Conservation (phyloP, 1,140 invertebrate species). For the Anthonomus grandis region DNA sequence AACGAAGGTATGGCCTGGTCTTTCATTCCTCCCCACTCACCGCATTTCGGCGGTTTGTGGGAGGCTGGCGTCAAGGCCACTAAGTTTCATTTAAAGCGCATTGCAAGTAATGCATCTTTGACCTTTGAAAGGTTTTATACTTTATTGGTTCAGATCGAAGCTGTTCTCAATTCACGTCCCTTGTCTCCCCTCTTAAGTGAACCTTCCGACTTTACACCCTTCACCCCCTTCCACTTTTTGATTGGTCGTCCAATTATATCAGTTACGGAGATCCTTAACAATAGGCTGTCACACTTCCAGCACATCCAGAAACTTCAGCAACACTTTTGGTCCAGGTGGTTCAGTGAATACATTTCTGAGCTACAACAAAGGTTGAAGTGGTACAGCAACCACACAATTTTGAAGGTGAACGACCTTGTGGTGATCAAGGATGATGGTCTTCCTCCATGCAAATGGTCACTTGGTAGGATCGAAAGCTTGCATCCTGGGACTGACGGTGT, state of each 20-base stretch:
- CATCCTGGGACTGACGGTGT: constrained; percentile 28
- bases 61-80: too few species aligned
- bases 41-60: too few species aligned
- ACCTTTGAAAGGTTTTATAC: too few species aligned
- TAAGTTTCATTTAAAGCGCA: background rate
- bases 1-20: too few species aligned
- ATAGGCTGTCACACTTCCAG: constrained; percentile 11
- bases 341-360: background rate
- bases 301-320: background rate
- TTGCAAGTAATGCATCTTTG: background rate
- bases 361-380: background rate
- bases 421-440: constrained; percentile 24
- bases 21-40: too few species aligned
- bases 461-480: constrained; percentile 22
- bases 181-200: too few species aligned
- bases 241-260: constrained; percentile 37
- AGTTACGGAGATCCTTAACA: constrained; percentile 5
- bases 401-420: constrained; percentile 16
- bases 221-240: constrained; percentile 49
- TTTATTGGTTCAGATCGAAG: too few species aligned
- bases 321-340: too few species aligned
- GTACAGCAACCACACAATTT: too few species aligned
- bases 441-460: constrained; percentile 29
- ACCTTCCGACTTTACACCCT: constrained; percentile 29
- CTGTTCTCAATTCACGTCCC: too few species aligned